Base-by-base conservation (phyloP, 2,888 invertebrate species). In the Melipona beecheii region DNA sequence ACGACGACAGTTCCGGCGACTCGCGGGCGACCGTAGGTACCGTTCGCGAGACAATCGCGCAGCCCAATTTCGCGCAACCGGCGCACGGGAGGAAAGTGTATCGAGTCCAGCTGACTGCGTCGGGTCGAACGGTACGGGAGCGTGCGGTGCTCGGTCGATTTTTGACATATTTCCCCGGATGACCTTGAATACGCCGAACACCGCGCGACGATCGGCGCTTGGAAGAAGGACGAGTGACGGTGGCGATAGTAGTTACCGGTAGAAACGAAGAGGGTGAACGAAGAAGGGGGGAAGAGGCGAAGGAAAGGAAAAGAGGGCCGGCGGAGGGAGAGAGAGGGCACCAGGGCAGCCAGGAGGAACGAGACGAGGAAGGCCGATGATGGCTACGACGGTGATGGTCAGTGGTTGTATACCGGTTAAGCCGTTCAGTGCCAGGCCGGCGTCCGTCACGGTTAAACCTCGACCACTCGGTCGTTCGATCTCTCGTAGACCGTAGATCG, bases 161-260 rank as follows among this genome's bases (percentile, higher is more conserved):
- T 27, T 92, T 89, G 90, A 89, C 90, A 89, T 83, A 90, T 91
- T 91, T 91, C 90, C 90, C 87, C 87, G 86, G 87, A 83, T 91
- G 93, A 92, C 93, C 92, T 93, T 93, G 93, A 92, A 92, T 91
- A 89, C 43, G 70, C 84, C 85, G 87, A 90, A 90, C 90, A 85
- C 89, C 69, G 58, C 62, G 70, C 65, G 68, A 52, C 75, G 76
- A 73, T 66, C 66, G 71, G 77, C 31, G 80, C 52, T 43, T 75
- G 83, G 85, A 90, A 90, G 91, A 91, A 91, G 91, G 89, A 91
- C 90, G 90, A 89, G 69, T 64, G 81, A 87, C 82, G 76, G 82
- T 81, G 79, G 84, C 85, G 87, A 86, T 83, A 88, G 87, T 84
- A 79, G 89, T 81, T 76, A 82, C 72, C 83, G 82, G 85, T 84